Conservation (phyloP, 1,140 invertebrate genomes). For the Brachionus rotundiformis region DNA sequence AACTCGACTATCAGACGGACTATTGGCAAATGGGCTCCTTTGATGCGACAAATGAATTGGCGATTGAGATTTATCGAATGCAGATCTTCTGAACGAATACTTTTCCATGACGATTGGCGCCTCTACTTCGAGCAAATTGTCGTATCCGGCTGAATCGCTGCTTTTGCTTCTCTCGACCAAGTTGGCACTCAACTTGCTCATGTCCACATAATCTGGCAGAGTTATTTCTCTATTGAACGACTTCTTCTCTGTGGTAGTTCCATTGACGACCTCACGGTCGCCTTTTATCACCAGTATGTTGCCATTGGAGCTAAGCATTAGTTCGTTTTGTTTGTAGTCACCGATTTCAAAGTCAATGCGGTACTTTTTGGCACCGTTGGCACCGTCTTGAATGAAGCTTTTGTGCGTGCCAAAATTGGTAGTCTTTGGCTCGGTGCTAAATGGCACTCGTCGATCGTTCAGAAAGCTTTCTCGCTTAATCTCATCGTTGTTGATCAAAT, state of each 20-base stretch:
- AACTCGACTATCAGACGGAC: background rate
- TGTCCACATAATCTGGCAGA: slow-evolving; percentile 41
- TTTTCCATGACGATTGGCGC: slow-evolving; percentile 38
- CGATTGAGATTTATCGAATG: slow-evolving; percentile 19
- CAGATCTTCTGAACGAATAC: slow-evolving; percentile 23
- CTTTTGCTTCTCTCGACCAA: background rate
- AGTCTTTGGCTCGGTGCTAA: background rate
- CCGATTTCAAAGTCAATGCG: slow-evolving; percentile 47
- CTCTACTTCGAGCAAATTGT: slow-evolving; percentile 21
- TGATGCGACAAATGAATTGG: too few species aligned
- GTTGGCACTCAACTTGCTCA: background rate
- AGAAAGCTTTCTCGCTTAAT: background rate
- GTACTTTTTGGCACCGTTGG: slow-evolving; percentile 21
- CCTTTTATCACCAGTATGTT: slow-evolving; percentile 31
- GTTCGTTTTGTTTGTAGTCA: slow-evolving; percentile 44
- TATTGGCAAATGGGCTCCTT: too few species aligned
- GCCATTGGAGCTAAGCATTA: slow-evolving; percentile 3
- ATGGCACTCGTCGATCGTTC: slow-evolving; percentile 28
- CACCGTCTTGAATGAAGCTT: slow-evolving; percentile 6
- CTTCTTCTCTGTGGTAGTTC: slow-evolving; percentile 15
- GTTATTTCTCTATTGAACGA: slow-evolving; percentile 42
- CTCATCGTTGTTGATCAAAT: background rate
- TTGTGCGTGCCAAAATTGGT: background rate
- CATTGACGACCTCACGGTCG: slow-evolving; percentile 34
- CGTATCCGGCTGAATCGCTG: background rate